Evolutionary conservation across 2,113 vertebrate species (phyloP), one percentile per base, ranked within the genome.

Genomic region (Zapornia atra): DNA sequence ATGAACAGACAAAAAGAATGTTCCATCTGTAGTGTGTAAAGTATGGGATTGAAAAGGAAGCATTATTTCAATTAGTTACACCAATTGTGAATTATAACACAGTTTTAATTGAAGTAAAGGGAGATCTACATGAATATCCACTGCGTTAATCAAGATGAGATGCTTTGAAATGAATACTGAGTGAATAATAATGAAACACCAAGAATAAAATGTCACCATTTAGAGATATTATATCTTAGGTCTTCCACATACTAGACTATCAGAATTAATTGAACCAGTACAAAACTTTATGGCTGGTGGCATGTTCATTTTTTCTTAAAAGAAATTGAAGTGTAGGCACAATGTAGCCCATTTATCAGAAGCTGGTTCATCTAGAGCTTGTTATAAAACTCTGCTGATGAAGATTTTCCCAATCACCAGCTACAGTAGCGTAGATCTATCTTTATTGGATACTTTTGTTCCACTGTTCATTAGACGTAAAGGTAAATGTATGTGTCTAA

Each of bases 91-190:
- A 79, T 92, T 94, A 73, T 59, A 94, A 81, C 13, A 4, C 61
- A 68, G 22, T 91, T 96, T 94, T 95, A 95, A 92, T 75, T 92
- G 46, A 92, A 76, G 68, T 75, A 84, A 86, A 88, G 72, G 83
- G 76, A 94, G 76, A 88, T 70, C 64, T 38, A 50, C 13, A 18
- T 79, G 91, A 92, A 76, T 90, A 83, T 91, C 81, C 80, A 84
- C 76, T 90, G 38, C 33, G 53, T 91, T 95, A 90, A 92, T 90
- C 78, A 90, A 91, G 81, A 90, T 82, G 80, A 64, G 50, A 73
- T 90, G 44, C 69, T 51, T 48, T 96, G 73, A 82, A 96, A 53
- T 84, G 68, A 91, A 91, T 81, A 65, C 36, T 79, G 64, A 92
- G 61, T 88, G 61, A 76, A 93, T 79, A 83, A 82, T 63, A 81